phyloP scores from a whole-genome alignment of 2,888 invertebrate species.

The Leucophora obtusa region DNA sequence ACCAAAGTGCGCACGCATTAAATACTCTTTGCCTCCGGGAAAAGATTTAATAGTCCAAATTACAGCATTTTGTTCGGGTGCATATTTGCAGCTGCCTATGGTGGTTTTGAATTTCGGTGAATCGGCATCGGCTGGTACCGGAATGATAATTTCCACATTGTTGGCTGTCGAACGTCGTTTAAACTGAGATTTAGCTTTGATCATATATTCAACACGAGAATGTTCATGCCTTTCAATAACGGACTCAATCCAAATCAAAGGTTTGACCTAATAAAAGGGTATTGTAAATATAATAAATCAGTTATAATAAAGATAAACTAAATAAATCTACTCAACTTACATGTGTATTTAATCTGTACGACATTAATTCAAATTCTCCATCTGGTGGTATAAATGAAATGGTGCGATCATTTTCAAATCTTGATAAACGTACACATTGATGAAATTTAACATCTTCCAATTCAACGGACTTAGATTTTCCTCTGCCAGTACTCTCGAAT shows the following conservation, averaged over 20 bases:
- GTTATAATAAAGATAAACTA: no score
- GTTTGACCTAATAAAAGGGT: constrained; percentile 82
- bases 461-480: constrained; percentile 98
- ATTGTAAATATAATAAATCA: no score
- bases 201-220: constrained; percentile 99
- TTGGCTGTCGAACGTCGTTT: constrained; percentile 98
- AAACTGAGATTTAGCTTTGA: constrained; percentile 99
- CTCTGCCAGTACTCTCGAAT: constrained; percentile 97
- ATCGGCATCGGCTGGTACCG: constrained; percentile 97
- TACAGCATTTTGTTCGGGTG: constrained; percentile 97
- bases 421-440: constrained; percentile 96
- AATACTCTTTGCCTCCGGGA: constrained; percentile 98
- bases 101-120: constrained; percentile 99
- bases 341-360: constrained; percentile 96
- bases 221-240: constrained; percentile 98
- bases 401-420: constrained; percentile 98
- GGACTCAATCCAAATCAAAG: constrained; percentile 99
- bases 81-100: constrained; percentile 97
- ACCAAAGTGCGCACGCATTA: constrained; percentile 99
- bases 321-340: constrained; percentile 79
- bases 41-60: constrained; percentile 99
- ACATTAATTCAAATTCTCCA: constrained; percentile 99
- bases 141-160: constrained; percentile 98
- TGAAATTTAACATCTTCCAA: constrained; percentile 99
- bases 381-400: constrained; percentile 99